Evolutionary conservation across 2,888 invertebrate genomes (phyloP), one percentile per base, ranked within the genome.

Genomic region (Hemaris fuciformis): DNA sequence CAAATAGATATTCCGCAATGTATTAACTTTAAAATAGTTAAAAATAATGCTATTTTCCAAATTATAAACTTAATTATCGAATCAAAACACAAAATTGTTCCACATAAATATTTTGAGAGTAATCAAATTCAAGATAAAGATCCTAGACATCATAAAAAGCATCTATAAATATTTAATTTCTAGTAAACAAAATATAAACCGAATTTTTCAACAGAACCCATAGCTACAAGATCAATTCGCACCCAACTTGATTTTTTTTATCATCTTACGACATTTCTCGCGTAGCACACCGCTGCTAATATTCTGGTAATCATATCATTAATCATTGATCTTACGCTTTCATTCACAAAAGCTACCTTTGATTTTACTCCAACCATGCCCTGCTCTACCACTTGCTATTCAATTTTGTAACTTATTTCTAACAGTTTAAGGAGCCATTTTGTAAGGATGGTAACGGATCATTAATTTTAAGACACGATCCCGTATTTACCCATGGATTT

Each of bases 401-500:
- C 64, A 70, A 80, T 63, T 75, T 67, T 75, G 62, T 59, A 59
- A 66, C 73, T 64, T 82, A 76, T 67, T 2, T 3, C 18, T 43
- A 68, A 15, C 20, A 5, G 0, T 5, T 67, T 79, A 85, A 72
- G 70, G 72, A 68, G 60, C 64, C 69, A 62, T 74, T 78, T 83
- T 13, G 70, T 66, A 61, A 69, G 62, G 45, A 46, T 1, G 61
- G 42, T 43, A 68, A 67, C 68, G 8, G 15, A 85, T 89, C 87
- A 89, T 91, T 89, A 84, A 84, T 89, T 80, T 88, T 79, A 70
- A 73, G 65, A 69, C 73, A 74, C 80, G 83, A 87, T 87, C 85
- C 85, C 69, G 73, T 91, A 85, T 91, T 92, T 91, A 83, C 85
- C 82, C 84, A 86, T 81, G 85, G 87, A 91, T 92, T 91, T 91